Evolutionary conservation across 2,888 invertebrate species (phyloP).

Genomic region (Colletes collaris): DNA sequence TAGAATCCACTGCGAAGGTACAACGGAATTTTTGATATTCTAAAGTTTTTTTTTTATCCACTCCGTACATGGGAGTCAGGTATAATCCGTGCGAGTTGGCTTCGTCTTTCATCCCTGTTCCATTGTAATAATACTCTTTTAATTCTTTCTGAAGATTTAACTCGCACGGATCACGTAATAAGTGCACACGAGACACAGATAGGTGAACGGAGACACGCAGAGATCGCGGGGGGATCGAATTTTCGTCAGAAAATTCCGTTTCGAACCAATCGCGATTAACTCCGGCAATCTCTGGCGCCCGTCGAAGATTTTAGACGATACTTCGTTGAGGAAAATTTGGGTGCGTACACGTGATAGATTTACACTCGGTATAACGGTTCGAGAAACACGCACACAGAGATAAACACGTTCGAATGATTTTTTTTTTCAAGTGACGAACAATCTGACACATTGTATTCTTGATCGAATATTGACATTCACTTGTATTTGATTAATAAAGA

Average conservation of each 20-base stretch:
- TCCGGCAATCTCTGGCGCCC: conserved; percentile 42
- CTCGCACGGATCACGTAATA: conserved; percentile 72
- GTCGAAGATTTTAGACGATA: conserved; percentile 59
- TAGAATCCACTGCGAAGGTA: conserved; percentile 77
- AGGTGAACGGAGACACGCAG: conserved; percentile 68
- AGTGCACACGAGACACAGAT: conserved; percentile 80
- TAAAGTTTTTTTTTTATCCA: conserved; percentile 68
- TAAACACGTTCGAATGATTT: no score
- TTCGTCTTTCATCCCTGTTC: conserved; percentile 8
- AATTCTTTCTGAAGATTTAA: conserved; percentile 37
- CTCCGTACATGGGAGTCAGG: conserved; percentile 50
- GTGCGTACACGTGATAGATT: conserved; percentile 52
- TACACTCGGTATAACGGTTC: conserved; percentile 47
- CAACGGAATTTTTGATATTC: conserved; percentile 77
- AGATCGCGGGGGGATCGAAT: conserved; percentile 42
- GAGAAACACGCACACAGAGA: conserved; percentile 58
- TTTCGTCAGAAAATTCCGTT: background rate
- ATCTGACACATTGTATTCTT: no score
- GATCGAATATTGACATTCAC: no score
- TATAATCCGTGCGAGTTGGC: conserved; percentile 61
- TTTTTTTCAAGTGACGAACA: no score
- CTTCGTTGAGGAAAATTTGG: conserved; percentile 54
- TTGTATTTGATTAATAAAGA: no score
- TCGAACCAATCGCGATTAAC: conserved; percentile 5
- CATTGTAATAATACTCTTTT: background rate